These are phyloP conservation scores for Temnothorax rugatulus DNA, from an alignment of 2,888 invertebrate genomes.

Conservation along the genomic window DNA sequence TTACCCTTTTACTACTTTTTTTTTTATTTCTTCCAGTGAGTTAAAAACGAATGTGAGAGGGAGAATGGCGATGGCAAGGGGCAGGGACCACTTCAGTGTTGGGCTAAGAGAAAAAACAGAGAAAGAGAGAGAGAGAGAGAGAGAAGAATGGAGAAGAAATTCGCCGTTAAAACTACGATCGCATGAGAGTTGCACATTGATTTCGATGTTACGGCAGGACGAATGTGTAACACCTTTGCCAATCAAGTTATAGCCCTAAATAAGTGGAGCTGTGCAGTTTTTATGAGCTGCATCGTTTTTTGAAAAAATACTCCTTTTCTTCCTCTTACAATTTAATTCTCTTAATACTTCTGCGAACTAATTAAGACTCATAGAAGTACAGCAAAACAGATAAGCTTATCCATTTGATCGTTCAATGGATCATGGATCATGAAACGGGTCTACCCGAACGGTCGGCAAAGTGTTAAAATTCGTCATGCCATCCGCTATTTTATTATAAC, in stretches of 20 bases:
- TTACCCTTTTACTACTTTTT: constrained; percentile 70
- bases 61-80: constrained; percentile 81
- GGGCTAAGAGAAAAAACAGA: constrained; percentile 42
- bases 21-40: constrained; percentile 52
- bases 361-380: background rate
- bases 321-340: background rate
- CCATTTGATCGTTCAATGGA: background rate
- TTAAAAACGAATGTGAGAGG: constrained; percentile 80
- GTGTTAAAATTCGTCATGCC: background rate
- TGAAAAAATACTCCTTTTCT: background rate
- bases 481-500: background rate
- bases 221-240: background rate
- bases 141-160: constrained; percentile 59
- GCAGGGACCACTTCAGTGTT: constrained; percentile 79
- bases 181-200: background rate
- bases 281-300: background rate
- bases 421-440: background rate
- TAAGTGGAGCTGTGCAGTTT: background rate
- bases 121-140: constrained; percentile 23
- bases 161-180: constrained; percentile 30
- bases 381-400: background rate
- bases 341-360: background rate
- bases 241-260: background rate
- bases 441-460: background rate
- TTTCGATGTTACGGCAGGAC: background rate